Evolutionary conservation across 2,888 invertebrate genomes (phyloP), one percentile per base, ranked within the genome.

Genomic region (Microchrysa polita): DNA sequence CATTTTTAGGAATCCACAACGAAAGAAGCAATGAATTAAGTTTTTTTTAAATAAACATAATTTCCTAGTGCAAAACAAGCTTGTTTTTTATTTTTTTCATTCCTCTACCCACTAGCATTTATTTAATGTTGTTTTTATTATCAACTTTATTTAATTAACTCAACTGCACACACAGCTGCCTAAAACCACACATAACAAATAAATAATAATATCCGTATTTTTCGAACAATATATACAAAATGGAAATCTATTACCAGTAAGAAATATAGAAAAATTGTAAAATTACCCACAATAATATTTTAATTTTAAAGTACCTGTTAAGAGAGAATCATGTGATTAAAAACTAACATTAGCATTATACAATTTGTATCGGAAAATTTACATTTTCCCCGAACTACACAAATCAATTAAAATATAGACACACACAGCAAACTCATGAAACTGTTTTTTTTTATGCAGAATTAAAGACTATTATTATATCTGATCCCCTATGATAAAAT

Each of bases 221-320:
- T 5, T 34, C 27, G 27, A n/a, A n/a, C n/a, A n/a, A 59, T 59
- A 22, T 23, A 22, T 23, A 23, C 12, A 7, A 55, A 20, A 55
- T 20, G n/a, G n/a, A 63, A 40, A 40, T 63, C 42, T 63, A 55
- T 55, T 63, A 40, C 40, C 40, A 34, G 5, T 63, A 63, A 63
- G 60, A 42, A 16, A 9, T 20, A 12, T 16, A 40, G 18, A 40
- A 34, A 42, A 63, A 7, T 69, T 69, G 55, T 55, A 7, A 76
- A 74, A 75, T 71, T 74, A 76, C 74, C 72, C 73, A 75, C 74
- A 75, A 59, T 77, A 60, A 48, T 76, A 76, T 72, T 77, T 77
- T 77, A 73, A 75, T 9, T 77, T 72, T 77, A 77, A 75, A 77
- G 78, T 78, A 78, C 78, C 78, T 78, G 77, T 77, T 77, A 78